These are phyloP conservation scores for Virgularia gustaviana DNA, from an alignment of 92 coral and sea anemone genomes.

Conservation along the genomic window DNA sequence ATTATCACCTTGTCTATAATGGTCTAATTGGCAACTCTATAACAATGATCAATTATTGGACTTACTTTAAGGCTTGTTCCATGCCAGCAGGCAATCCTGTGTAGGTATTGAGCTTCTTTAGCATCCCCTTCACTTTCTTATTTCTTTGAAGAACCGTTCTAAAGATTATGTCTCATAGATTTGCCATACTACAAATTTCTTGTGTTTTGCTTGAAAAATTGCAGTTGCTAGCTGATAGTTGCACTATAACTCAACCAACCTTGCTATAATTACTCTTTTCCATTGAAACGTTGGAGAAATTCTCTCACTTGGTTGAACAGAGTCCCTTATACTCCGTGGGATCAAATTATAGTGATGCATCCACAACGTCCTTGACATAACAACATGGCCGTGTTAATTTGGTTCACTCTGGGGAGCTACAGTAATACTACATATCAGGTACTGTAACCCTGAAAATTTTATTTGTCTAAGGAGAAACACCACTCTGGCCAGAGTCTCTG, in stretches of 20 bases:
- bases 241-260: no score
- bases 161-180: no score
- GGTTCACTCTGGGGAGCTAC: background rate
- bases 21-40: no score
- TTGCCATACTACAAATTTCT: no score
- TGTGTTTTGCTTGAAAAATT: no score
- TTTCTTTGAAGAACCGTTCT: constrained; percentile 70
- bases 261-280: constrained; percentile 71
- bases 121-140: constrained; percentile 50
- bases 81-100: constrained; percentile 71
- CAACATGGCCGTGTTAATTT: background rate
- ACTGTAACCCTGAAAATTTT: no score
- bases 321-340: constrained; percentile 71
- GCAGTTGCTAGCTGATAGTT: no score
- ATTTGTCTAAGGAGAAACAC: no score
- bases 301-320: constrained; percentile 74
- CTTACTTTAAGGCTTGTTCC: constrained; percentile 50
- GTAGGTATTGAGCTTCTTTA: constrained; percentile 65
- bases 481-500: no score
- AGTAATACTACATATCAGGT: no score
- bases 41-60: no score
- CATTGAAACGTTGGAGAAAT: constrained; percentile 69
- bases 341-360: constrained; percentile 52
- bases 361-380: constrained; percentile 68
- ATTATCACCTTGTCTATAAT: no score